Percentiles rank a stretch among this genome's conserved stretches.
Evolutionary conservation across 2,888 invertebrate genomes (phyloP).

Genomic region (Nomada fucata): DNA sequence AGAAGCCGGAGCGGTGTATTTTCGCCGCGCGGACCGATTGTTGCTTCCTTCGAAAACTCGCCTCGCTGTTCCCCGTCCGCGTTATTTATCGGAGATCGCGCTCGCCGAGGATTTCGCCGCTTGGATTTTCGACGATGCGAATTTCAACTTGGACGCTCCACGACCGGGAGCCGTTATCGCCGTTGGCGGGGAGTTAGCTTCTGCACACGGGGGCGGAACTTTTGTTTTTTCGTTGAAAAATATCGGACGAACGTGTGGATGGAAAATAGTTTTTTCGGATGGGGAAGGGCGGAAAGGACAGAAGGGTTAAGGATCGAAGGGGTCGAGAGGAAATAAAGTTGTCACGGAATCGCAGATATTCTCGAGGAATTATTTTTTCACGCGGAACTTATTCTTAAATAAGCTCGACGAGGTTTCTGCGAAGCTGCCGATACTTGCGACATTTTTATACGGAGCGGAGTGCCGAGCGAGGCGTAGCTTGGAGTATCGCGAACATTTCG

Average conservation of each 20-base stretch:
- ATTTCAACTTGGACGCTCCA: constrained; percentile 28
- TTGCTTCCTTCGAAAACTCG: constrained; percentile 39
- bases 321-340: background rate
- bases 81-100: constrained; percentile 53
- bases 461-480: too few relatives aligned
- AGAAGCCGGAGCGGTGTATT: constrained; percentile 40
- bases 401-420: too few relatives aligned
- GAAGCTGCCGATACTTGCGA: background rate
- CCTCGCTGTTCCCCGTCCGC: background rate
- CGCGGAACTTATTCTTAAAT: background rate
- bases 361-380: too few relatives aligned
- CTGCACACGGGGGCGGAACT: background rate
- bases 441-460: background rate
- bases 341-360: too few relatives aligned
- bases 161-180: constrained; percentile 9
- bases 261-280: background rate
- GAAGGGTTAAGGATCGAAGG: too few relatives aligned
- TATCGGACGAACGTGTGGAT: background rate
- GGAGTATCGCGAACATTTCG: background rate
- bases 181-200: background rate
- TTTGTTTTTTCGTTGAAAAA: background rate
- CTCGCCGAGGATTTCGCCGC: constrained; percentile 19
- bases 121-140: background rate
- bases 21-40: constrained; percentile 40
- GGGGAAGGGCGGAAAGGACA: background rate